These are phyloP conservation scores for Hirudinaria manillensis DNA, from an alignment of 2,888 invertebrate genomes.

Conservation along the genomic window DNA sequence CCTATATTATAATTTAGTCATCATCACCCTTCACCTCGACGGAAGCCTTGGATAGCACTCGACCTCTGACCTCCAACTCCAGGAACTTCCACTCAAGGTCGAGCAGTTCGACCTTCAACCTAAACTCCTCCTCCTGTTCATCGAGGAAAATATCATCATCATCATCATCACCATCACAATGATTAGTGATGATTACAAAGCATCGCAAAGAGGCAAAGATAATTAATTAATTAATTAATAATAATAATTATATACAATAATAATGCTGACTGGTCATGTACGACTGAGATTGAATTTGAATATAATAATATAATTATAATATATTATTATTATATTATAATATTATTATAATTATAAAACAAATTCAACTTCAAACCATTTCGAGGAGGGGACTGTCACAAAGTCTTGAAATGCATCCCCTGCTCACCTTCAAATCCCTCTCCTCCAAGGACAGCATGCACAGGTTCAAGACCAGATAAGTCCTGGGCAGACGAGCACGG, in stretches of 20 bases:
- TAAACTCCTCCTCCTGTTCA: no score
- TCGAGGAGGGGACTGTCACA: constrained; percentile 2
- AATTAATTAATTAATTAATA: not conserved
- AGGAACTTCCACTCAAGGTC: no score
- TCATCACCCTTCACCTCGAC: no score
- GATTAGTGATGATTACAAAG: not conserved
- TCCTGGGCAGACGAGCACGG: not conserved
- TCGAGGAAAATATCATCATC: no score
- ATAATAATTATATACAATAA: not conserved
- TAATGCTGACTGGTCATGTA: no score
- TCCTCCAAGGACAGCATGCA: constrained; percentile 8
- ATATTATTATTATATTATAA: no score
- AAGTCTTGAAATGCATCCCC: not conserved
- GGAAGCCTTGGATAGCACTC: no score
- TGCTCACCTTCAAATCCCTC: not conserved
- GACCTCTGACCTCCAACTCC: no score
- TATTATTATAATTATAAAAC: no score
- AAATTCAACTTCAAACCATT: not conserved
- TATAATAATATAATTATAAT: not conserved
- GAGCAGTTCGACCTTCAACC: no score
- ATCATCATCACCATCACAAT: no score
- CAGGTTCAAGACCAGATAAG: not conserved
- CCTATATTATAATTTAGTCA: no score
- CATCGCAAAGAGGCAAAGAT: not conserved
- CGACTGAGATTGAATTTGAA: not conserved